Percentiles rank a stretch among this genome's conserved stretches.
phyloP scores from a whole-genome alignment of 1,140 invertebrate genomes.

The Carcinoscorpius rotundicauda region DNA sequence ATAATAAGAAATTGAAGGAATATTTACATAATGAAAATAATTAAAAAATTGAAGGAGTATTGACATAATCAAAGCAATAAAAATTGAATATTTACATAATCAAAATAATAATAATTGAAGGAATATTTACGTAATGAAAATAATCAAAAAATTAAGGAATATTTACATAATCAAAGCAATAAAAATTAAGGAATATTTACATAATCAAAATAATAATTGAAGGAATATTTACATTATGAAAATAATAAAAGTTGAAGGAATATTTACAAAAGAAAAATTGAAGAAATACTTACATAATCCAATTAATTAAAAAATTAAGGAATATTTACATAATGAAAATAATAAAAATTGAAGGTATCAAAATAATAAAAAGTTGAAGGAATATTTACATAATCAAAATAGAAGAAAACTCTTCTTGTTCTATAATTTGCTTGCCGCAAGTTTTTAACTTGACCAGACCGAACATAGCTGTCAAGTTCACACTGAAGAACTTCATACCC shows the following conservation, averaged over 20 bases:
- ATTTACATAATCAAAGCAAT: too few species aligned
- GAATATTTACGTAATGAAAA: not conserved
- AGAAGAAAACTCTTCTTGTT: slow-evolving; percentile 75
- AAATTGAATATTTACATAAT: too few species aligned
- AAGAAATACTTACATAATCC: slow-evolving; percentile 46
- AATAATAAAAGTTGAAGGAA: slow-evolving; percentile 66
- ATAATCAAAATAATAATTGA: too few species aligned
- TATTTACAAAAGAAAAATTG: slow-evolving; percentile 83
- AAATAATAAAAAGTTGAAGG: slow-evolving; percentile 60
- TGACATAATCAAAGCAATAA: too few species aligned
- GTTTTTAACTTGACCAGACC: slow-evolving; percentile 52
- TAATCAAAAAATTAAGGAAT: too few species aligned
- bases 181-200: too few species aligned
- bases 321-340: too few species aligned
- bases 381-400: slow-evolving; percentile 77
- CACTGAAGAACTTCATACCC: slow-evolving; percentile 89
- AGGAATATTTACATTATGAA: too few species aligned
- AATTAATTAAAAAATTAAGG: too few species aligned
- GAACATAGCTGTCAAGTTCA: slow-evolving; percentile 68
- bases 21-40: too few species aligned
- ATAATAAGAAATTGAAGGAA: too few species aligned
- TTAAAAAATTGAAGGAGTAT: slow-evolving; percentile 29
- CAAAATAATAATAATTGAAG: too few species aligned
- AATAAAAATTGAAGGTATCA: slow-evolving; percentile 37
- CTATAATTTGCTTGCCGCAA: slow-evolving; percentile 70